phyloP scores from a whole-genome alignment of 2,888 invertebrate genomes.

The Pachliopta kotzebuea region DNA sequence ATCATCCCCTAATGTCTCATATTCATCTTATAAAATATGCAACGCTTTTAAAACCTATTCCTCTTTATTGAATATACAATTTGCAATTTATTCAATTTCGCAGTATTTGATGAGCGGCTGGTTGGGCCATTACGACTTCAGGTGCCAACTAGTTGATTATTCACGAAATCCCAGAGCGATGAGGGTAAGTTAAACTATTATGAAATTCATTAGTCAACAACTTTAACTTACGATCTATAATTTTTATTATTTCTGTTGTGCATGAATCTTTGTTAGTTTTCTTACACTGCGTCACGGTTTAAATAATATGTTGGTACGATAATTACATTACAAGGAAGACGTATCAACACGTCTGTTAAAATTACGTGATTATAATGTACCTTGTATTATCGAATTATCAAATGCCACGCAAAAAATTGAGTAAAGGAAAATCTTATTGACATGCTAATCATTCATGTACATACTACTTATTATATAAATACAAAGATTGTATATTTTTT shows the following conservation, averaged over 20 bases:
- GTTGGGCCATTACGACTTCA: slow-evolving; percentile 90
- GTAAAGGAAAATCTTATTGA: neutral
- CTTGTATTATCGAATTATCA: neutral
- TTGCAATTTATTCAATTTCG: slow-evolving; percentile 38
- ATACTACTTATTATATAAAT: neutral
- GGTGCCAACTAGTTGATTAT: slow-evolving; percentile 95
- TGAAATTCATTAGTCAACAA: neutral
- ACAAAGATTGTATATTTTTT: neutral
- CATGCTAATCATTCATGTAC: neutral
- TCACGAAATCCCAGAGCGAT: slow-evolving; percentile 86
- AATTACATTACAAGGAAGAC: neutral
- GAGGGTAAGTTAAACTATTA: slow-evolving; percentile 74
- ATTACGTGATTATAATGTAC: neutral
- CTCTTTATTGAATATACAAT: neutral
- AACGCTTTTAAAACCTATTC: neutral
- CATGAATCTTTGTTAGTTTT: neutral
- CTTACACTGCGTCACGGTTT: neutral
- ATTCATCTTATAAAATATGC: neutral
- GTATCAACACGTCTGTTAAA: neutral
- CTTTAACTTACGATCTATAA: neutral
- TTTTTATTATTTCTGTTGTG: neutral
- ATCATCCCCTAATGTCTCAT: neutral
- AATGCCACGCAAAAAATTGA: neutral
- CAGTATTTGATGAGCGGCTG: slow-evolving; percentile 88
- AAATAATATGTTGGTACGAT: neutral